A percentile compares a stretch with the other conserved stretches of the same genome.
These are phyloP conservation scores for Melipona quadrifasciata DNA, from an alignment of 1,140 invertebrate genomes.

Conservation along the genomic window DNA sequence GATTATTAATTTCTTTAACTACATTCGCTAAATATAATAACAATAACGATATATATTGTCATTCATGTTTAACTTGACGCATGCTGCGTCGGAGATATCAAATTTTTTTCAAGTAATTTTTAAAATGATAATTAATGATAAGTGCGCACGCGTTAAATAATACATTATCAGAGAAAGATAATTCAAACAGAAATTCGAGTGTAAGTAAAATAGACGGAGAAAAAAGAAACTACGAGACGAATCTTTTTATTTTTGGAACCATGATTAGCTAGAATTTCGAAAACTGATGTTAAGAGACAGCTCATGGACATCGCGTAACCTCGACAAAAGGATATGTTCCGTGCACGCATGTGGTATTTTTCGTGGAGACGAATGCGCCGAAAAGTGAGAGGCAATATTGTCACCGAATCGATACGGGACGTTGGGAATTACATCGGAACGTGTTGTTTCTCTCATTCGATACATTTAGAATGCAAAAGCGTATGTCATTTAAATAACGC, in stretches of 20 bases:
- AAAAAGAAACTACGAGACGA: neutral
- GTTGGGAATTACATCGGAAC: neutral
- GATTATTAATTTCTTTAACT: neutral
- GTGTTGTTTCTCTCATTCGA: constrained; percentile 29
- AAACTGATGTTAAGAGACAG: neutral
- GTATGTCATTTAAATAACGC: constrained; percentile 65
- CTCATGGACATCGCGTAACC: constrained; percentile 1
- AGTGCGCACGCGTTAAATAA: constrained; percentile 15
- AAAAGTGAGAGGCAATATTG: constrained; percentile 4
- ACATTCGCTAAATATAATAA: neutral
- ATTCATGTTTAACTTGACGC: neutral
- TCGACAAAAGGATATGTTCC: constrained; percentile 5
- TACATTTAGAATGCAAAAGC: constrained; percentile 28
- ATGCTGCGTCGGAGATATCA: neutral
- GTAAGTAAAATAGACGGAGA: neutral
- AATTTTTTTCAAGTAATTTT: neutral
- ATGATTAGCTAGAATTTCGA: neutral
- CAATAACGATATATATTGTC: neutral
- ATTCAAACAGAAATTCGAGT: neutral
- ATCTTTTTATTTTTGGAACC: neutral
- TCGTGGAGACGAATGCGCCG: neutral
- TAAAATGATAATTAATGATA: neutral
- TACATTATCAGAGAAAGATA: neutral
- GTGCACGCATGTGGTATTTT: constrained; percentile 5
- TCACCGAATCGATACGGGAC: constrained; percentile 1